phyloP scores from a whole-genome alignment of 2,888 invertebrate species.

The Didymodactylos carnosus region DNA sequence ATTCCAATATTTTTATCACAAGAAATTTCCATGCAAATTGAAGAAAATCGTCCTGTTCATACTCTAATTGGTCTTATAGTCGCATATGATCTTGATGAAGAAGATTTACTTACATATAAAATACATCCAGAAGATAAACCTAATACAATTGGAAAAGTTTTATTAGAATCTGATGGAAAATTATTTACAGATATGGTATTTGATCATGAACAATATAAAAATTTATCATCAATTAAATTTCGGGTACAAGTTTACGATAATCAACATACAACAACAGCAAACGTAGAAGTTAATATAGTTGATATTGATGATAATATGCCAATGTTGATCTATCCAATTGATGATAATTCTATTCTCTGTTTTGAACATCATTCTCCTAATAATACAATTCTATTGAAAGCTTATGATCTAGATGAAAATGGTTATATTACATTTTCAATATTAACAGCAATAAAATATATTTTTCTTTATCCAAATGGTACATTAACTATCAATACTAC shows the following conservation, averaged over 20 bases:
- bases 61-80: constrained; percentile 5
- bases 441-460: neutral
- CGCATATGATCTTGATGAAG: constrained; percentile 1
- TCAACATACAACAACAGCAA: neutral
- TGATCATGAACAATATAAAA: neutral
- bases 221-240: neutral
- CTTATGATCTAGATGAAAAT: neutral
- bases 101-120: neutral
- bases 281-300: neutral
- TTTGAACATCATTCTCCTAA: neutral
- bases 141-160: neutral
- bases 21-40: neutral
- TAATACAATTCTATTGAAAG: neutral
- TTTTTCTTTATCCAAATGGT: neutral
- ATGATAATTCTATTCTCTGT: neutral
- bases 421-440: neutral
- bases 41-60: constrained; percentile 4
- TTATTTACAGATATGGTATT: neutral
- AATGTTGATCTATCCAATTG: neutral
- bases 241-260: neutral
- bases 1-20: neutral
- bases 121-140: neutral
- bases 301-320: neutral
- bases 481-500: neutral
- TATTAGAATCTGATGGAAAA: neutral